Conservation (phyloP, 2,888 invertebrate genomes). For the Erannis defoliaria region DNA sequence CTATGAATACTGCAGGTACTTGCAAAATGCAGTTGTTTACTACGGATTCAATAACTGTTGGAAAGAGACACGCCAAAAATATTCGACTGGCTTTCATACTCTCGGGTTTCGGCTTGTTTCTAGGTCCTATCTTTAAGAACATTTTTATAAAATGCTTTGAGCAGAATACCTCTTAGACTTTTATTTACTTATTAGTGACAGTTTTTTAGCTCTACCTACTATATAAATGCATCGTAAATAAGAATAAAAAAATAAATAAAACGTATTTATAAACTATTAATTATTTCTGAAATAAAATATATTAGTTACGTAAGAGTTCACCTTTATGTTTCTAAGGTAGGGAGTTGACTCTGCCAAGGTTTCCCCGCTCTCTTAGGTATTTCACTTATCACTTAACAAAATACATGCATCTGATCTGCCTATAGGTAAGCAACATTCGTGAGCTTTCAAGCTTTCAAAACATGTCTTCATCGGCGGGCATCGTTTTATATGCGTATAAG, state of each 20-base stretch:
- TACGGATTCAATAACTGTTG: not conserved
- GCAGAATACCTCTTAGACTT: not conserved
- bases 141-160: not conserved
- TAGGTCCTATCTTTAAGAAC: not conserved
- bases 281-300: no score
- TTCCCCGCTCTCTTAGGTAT: no score
- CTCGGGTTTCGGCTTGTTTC: not conserved
- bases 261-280: no score
- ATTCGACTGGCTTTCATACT: slow-evolving; percentile 4
- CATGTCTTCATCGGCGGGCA: slow-evolving; percentile 27
- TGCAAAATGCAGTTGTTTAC: slow-evolving; percentile 13
- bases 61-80: slow-evolving; percentile 2
- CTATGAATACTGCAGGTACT: slow-evolving; percentile 7
- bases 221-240: not conserved
- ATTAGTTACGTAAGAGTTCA: no score
- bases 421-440: not conserved
- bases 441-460: slow-evolving; percentile 26
- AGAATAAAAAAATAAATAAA: no score
- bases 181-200: not conserved
- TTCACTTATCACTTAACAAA: not conserved
- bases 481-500: slow-evolving; percentile 21
- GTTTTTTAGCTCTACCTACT: not conserved
- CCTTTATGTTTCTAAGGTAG: no score
- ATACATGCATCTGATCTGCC: not conserved
- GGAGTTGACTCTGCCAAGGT: no score